These are phyloP conservation scores for Sminthurinus aureus DNA, from an alignment of 2,888 invertebrate genomes.

Conservation along the genomic window DNA sequence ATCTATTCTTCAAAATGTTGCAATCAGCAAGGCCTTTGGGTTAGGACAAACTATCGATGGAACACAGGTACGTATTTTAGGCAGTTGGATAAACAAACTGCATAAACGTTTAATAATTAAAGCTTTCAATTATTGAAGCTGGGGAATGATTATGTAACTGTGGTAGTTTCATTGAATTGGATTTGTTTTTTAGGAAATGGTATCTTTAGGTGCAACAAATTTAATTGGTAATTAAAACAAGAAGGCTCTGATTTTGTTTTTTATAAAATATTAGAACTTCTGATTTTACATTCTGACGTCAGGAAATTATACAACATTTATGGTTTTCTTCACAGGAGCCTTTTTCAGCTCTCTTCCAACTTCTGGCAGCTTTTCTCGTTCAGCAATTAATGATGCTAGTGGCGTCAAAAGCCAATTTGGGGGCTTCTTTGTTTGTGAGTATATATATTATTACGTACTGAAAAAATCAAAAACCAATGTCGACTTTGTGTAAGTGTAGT, in stretches of 20 bases:
- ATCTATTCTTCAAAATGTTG: constrained; percentile 90
- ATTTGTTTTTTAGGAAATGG: too few relatives aligned
- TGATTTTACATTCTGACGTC: neutral
- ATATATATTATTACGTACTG: too few relatives aligned
- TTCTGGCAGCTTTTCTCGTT: constrained; percentile 86
- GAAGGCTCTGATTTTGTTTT: neutral
- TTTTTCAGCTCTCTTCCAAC: constrained; percentile 88
- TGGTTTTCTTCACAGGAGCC: constrained; percentile 82
- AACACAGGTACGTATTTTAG: too few relatives aligned
- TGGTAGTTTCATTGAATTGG: too few relatives aligned
- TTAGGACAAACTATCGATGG: constrained; percentile 78
- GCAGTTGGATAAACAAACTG: too few relatives aligned
- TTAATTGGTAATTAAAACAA: constrained; percentile 67
- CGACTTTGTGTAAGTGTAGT: too few relatives aligned
- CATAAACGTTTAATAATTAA: too few relatives aligned
- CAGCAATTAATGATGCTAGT: constrained; percentile 88
- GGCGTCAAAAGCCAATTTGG: constrained; percentile 87
- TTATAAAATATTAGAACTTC: too few relatives aligned
- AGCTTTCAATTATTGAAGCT: too few relatives aligned
- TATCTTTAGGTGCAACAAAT: constrained; percentile 84
- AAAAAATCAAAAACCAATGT: too few relatives aligned
- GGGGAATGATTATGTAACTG: too few relatives aligned
- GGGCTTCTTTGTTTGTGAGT: too few relatives aligned
- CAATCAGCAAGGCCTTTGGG: constrained; percentile 94
- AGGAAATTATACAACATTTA: neutral